These are phyloP conservation scores for Chrysina gloriosa DNA, from an alignment of 2,888 invertebrate genomes.

Conservation along the genomic window DNA sequence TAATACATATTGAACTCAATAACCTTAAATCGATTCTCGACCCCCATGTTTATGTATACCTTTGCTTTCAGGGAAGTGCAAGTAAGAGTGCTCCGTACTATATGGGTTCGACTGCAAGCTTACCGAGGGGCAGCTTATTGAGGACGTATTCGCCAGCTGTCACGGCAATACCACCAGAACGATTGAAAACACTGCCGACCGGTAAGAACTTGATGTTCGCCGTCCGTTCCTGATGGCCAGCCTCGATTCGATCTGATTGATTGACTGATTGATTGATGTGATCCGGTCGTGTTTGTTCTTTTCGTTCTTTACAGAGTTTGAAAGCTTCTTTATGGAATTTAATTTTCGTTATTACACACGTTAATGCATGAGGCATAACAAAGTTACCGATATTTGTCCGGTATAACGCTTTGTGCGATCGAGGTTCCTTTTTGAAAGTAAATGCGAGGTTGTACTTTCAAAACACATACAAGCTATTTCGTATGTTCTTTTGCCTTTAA, in stretches of 20 bases:
- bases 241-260: conserved; percentile 12
- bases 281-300: conserved; percentile 32
- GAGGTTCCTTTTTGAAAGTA: not conserved
- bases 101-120: conserved; percentile 74
- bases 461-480: not conserved
- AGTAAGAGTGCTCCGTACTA: conserved; percentile 76
- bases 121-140: conserved; percentile 76
- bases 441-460: not conserved
- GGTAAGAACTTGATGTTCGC: conserved; percentile 55
- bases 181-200: conserved; percentile 68
- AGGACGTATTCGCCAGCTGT: conserved; percentile 77
- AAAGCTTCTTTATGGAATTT: conserved; percentile 30
- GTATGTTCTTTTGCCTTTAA: too few species aligned
- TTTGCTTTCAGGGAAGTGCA: conserved; percentile 65
- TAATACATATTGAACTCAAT: too few species aligned
- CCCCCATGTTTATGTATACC: too few species aligned
- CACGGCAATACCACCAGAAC: conserved; percentile 71
- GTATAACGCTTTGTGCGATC: not conserved
- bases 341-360: conserved; percentile 13
- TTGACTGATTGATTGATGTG: conserved; percentile 28
- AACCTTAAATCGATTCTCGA: too few species aligned
- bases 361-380: conserved; percentile 15
- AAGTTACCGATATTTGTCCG: conserved; percentile 33
- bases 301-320: conserved; percentile 19
- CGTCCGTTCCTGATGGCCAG: not conserved